Base-by-base conservation (phyloP, 2,888 invertebrate genomes). In the Furcula furcula region DNA sequence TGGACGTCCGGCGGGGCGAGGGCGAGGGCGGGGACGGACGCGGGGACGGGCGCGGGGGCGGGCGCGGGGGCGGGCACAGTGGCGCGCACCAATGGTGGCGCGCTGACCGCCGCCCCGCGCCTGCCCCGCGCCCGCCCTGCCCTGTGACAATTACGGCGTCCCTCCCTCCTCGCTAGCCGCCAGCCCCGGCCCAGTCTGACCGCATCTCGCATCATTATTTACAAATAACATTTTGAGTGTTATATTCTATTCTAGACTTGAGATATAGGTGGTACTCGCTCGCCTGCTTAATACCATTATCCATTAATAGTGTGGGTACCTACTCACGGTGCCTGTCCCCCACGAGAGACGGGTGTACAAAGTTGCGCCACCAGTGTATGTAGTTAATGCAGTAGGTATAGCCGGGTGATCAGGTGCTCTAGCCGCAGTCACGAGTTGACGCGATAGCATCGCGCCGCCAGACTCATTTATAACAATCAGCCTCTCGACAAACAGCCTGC, bases 11-110 rank as follows among this genome's bases (percentile, higher is more conserved):
- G 6, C 4, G 6, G 16, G 3, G 16, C 16, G 16, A 20, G 20
- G 2, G 23, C 2, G 23, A 3, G 10, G 12, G 23, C 23, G 23
- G 26, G 2, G 14, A 7, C 14, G 16, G 18, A 14, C 22, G 18
- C 20, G 31, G 23, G 32, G 30, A 15, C 20, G 11, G 25, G 42
- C 15, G 46, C 13, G 23, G 32, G n/a, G n/a, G n/a, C 37, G 30
- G 34, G 41, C 21, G 40, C 43, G 34, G 30, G 25, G 36, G 34
- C 29, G 35, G 36, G n/a, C n/a, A n/a, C n/a, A n/a, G 44, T 33
- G 46, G 47, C 46, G 51, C 41, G 41, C 39, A 49, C 73, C 76
- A 75, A 71, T 69, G 31, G 44, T 59, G 36, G 33, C 51, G 61
- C 62, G 47, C 59, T 57, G 63, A 49, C 70, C 68, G 54, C 48